Evolutionary conservation across 64 coral and sea anemone species (phyloP), one percentile per base, ranked within the genome.

Genomic region (Catalaphyllia jardinei): DNA sequence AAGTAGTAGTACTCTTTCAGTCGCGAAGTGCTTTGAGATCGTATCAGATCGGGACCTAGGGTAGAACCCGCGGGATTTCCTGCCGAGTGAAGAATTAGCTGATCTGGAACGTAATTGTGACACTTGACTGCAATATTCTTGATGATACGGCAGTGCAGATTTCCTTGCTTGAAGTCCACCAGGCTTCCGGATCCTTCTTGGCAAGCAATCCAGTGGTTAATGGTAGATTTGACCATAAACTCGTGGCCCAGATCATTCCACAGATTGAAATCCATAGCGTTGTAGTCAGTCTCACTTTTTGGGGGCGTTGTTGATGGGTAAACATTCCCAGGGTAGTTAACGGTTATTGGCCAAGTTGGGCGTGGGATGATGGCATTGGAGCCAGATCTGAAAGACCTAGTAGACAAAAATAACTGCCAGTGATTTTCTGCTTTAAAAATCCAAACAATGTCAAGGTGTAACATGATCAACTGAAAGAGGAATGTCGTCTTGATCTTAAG

Each of bases 191-290:
- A 52, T 71, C 38, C 62, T 85, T 85, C 87, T 73, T 74, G 60
- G 51, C 87, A 88, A 17, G 74, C 49, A 17, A 88, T 78, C 57
- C 74, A 77, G 60, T 88, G 73, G 59, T 87, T 87, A 3, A 87
- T 77, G 76, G 78, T 88, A 17, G 87, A 78, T 67, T 71, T 93
- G n/a, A 88, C 57, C 49, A 93, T 61, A 39, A 93, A 88, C 72
- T 93, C 92, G n/a, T 62, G n/a, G 22, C 92, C 92, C 8, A 93
- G 24, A 13, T 22, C 15, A 35, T 93, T 93, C 92, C 92, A 93
- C 49, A 64, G 35, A 6, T 50, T 87, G 31, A 93, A 93, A 30
- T 88, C 62, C 77, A 88, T 30, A 0, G 92, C 92, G 17, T 78
- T 87, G 60, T 81, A 62, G 31, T 93, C 72, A 24, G 76, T 82